Percentiles rank a stretch among this genome's conserved stretches.
phyloP scores from a whole-genome alignment of 2,797 vertebrate genomes.

The Myotis findleyi region DNA sequence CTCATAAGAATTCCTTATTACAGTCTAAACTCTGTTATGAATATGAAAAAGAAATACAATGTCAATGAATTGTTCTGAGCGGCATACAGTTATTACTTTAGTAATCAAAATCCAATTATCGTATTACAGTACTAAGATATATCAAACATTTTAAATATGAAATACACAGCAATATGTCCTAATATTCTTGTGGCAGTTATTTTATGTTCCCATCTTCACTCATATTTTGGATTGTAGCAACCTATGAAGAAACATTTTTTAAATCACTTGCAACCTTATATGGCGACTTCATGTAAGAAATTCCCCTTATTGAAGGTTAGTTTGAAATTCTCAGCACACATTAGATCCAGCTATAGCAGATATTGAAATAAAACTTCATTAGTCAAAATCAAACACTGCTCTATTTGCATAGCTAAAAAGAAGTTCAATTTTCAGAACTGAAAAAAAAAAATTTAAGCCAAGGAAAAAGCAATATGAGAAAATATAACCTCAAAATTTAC shows the following conservation, averaged over 20 bases:
- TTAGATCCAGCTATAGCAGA: not conserved
- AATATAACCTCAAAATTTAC: not conserved
- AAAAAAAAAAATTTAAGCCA: slow-evolving; percentile 38
- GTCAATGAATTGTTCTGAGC: not conserved
- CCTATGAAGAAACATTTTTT: not conserved
- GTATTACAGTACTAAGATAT: not conserved
- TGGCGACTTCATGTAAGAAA: not conserved
- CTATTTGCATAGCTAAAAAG: slow-evolving; percentile 53
- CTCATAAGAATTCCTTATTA: not conserved
- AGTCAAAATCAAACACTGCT: slow-evolving; percentile 51
- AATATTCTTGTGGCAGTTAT: not conserved
- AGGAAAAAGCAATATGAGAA: not conserved
- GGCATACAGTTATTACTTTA: not conserved
- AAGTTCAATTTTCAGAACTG: slow-evolving; percentile 46
- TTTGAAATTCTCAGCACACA: slow-evolving; percentile 50
- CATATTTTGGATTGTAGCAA: not conserved
- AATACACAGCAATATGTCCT: not conserved
- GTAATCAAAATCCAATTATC: not conserved
- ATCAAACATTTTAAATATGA: slow-evolving; percentile 32
- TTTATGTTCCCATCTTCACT: not conserved
- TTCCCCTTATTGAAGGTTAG: not conserved
- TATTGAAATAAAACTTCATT: slow-evolving; percentile 51
- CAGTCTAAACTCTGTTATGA: not conserved
- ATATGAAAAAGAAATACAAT: not conserved
- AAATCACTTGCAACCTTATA: not conserved